A percentile compares a stretch with the other conserved stretches of the same genome.
phyloP scores from a whole-genome alignment of 2,888 invertebrate genomes.

The Aproaerema taeniolella region DNA sequence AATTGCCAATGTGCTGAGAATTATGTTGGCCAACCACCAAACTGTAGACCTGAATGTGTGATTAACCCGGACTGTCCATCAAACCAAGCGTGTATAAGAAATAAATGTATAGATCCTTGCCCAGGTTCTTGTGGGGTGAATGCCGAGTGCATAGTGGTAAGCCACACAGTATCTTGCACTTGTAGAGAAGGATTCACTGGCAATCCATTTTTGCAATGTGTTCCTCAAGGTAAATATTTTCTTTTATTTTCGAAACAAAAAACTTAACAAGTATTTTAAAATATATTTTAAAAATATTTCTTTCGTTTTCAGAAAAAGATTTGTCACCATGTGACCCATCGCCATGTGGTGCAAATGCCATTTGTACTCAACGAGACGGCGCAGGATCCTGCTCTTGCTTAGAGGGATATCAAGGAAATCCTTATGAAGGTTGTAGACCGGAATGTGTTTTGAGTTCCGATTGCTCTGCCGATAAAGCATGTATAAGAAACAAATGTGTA shows the following conservation, averaged over 20 bases:
- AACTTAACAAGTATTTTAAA: neutral
- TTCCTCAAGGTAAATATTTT: conserved; percentile 65
- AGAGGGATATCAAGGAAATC: conserved; percentile 89
- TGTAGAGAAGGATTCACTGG: conserved; percentile 87
- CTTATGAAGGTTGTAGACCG: conserved; percentile 90
- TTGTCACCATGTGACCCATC: conserved; percentile 86
- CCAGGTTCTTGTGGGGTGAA: conserved; percentile 88
- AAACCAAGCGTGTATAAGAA: conserved; percentile 86
- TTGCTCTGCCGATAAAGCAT: conserved; percentile 89
- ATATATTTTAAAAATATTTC: neutral
- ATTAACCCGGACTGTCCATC: conserved; percentile 89
- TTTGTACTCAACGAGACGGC: conserved; percentile 85
- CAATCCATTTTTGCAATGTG: conserved; percentile 89
- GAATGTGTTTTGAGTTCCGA: conserved; percentile 93
- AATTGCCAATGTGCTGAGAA: conserved; percentile 87
- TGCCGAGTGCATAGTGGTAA: conserved; percentile 87
- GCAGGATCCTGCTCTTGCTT: conserved; percentile 89
- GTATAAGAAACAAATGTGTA: conserved; percentile 88
- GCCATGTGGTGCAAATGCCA: conserved; percentile 91
- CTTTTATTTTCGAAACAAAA: conserved; percentile 3
- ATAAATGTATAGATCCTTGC: conserved; percentile 89
- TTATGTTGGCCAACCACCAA: conserved; percentile 88
- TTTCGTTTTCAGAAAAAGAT: conserved; percentile 66
- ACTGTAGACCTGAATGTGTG: conserved; percentile 89
- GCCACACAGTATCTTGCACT: conserved; percentile 88